phyloP scores from a whole-genome alignment of 2,113 vertebrate species.

The Natator depressus region DNA sequence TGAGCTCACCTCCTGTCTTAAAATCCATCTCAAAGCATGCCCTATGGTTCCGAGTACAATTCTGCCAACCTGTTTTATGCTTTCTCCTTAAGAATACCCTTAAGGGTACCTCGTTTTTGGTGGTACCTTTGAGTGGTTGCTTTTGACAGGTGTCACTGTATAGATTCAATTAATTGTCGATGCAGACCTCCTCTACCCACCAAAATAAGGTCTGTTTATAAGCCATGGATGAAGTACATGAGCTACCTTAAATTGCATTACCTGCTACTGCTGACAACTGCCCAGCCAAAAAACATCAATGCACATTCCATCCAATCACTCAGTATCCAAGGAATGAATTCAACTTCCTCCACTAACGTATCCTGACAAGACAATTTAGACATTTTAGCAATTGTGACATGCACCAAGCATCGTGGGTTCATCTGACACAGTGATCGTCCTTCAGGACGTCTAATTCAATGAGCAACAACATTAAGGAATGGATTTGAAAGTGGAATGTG shows the following conservation, averaged over 20 bases:
- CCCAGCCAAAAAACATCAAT: not conserved
- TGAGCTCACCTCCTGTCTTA: not conserved
- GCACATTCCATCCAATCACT: not conserved
- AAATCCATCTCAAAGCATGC: not conserved
- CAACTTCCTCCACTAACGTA: not conserved
- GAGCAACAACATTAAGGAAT: not conserved
- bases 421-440: not conserved
- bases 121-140: not conserved
- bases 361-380: not conserved
- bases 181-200: not conserved
- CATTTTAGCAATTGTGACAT: not conserved
- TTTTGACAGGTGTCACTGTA: not conserved
- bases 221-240: not conserved
- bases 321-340: not conserved
- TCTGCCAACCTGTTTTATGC: not conserved
- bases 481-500: not conserved
- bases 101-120: not conserved
- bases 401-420: not conserved
- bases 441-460: constrained; percentile 9
- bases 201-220: not conserved
- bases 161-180: not conserved
- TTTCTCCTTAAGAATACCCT: too few relatives aligned
- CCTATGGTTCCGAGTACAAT: not conserved
- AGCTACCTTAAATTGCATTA: not conserved
- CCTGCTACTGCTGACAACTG: not conserved